Base-by-base conservation (phyloP, 2,797 vertebrate species). In the Paratrypauchen microcephalus region DNA sequence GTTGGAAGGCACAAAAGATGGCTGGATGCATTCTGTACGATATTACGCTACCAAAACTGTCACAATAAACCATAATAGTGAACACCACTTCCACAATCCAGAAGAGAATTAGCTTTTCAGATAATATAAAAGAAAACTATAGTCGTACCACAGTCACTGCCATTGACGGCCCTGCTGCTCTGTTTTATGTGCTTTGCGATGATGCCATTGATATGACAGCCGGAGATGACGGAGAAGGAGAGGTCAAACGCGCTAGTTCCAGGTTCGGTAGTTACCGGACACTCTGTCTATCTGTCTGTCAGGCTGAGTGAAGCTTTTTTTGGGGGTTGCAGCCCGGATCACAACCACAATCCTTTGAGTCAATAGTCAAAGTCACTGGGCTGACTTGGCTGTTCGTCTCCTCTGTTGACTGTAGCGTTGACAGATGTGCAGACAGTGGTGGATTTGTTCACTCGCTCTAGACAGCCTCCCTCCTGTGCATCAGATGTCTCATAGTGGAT, bases 391-490 rank as follows among this genome's bases (percentile, higher is more conserved):
- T 82, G 75, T 85, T 85, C 70, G 39, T 60, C 79, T 84, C 72
- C 75, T 70, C 83, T 87, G 84, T 84, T 82, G 83, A 86, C 79
- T 85, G 67, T 77, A 83, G 75, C 74, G 74, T 72, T 88, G 86
- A 90, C 87, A 85, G 84, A 88, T 84, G 78, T 87, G 84, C 89
- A 73, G 56, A 28, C 78, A 83, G 76, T 71, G 71, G 74, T 82
- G 83, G 82, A 89, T 89, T 84, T 85, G 72, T 86, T 90, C 85
- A 83, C 85, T 88, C 82, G 80, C 84, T 79, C 75, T 79, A 79
- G 77, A 81, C 86, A 84, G 72, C 73, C 77, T 79, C 70, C 85
- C 81, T 75, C 62, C 75, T 82, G 87, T 83, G 84, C 78, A 79
- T 89, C 86, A 85, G 75, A 85, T 81, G 83, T 86, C 82, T 88